Percentiles rank a stretch among this genome's conserved stretches.
These are phyloP conservation scores for Lordiphosa mommai DNA, from an alignment of 1,140 invertebrate species.

Conservation along the genomic window DNA sequence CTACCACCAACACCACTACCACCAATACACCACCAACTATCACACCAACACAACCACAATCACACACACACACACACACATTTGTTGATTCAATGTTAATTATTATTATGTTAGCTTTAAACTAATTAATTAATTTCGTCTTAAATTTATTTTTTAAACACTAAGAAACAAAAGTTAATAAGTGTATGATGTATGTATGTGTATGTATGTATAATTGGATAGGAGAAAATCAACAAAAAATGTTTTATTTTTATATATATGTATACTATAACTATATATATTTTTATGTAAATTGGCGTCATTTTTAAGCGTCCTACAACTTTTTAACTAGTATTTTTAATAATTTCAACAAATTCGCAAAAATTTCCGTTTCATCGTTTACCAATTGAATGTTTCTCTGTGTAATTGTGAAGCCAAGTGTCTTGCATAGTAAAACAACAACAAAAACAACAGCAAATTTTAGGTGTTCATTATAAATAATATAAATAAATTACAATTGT, in stretches of 20 bases:
- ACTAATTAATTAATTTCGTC: slow-evolving; percentile 62
- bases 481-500: slow-evolving; percentile 40
- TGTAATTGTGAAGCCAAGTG: slow-evolving; percentile 55
- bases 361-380: slow-evolving; percentile 13
- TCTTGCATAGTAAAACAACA: slow-evolving; percentile 51
- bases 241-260: slow-evolving; percentile 61
- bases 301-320: slow-evolving; percentile 42
- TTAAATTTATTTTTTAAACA: slow-evolving; percentile 41
- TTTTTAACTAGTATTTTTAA: slow-evolving; percentile 32
- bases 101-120: slow-evolving; percentile 65
- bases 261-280: slow-evolving; percentile 37
- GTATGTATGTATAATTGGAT: slow-evolving; percentile 24
- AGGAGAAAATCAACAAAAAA: slow-evolving; percentile 50
- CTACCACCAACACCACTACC: slow-evolving; percentile 54
- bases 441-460: slow-evolving; percentile 39
- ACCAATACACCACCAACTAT: slow-evolving; percentile 39
- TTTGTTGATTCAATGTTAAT: slow-evolving; percentile 77
- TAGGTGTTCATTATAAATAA: slow-evolving; percentile 63
- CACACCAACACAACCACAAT: slow-evolving; percentile 29
- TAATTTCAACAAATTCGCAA: slow-evolving; percentile 22
- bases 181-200: slow-evolving; percentile 37
- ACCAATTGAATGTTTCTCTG: slow-evolving; percentile 20
- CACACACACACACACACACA: slow-evolving; percentile 53
- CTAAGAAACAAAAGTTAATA: slow-evolving; percentile 10
- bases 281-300: slow-evolving; percentile 63